Evolutionary conservation across 2,113 vertebrate genomes (phyloP), one percentile per base, ranked within the genome.

Genomic region (Puntigrus tetrazona): DNA sequence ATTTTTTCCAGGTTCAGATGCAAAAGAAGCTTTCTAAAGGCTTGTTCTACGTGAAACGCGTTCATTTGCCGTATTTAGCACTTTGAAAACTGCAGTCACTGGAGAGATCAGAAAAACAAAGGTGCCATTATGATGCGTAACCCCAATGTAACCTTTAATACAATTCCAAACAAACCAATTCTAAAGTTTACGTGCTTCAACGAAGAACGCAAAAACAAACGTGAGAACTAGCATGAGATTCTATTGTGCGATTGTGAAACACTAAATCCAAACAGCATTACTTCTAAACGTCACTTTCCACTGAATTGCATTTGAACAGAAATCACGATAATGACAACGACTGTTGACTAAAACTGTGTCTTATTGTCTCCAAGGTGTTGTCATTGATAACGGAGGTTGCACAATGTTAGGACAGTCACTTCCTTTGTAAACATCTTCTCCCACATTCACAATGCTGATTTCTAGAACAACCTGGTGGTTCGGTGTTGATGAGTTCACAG

Each of bases 351-450:
- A 31, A 67, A 10, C 41, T n/a, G 5, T 10, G 83, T 61, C 34
- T 76, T 41, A 34, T 55, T 69, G 31, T 52, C 29, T 52, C n/a
- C 1, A 85, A 43, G 45, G 52, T 65, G 63, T 65, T 78, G 61
- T 74, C 31, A 36, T 27, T 74, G 27, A 76, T 75, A 86, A 88
- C 70, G 78, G 29, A 61, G 55, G 36, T 83, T 83, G 67, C 22
- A 69, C 65, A 67, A 73, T 74, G 38, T 65, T 65, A 67, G 29
- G 74, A 85, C 79, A 63, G 70, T 74, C 45, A 84, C 70, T 84
- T 86, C 84, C 82, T 86, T 63, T 13, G 14, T 81, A 84, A 87
- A 87, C 79, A 76, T 41, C 74, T 36, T 20, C 57, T 84, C 57
- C 69, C 57, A 47, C 3, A 0, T 75, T 7, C 65, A 61, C 78